Percentiles rank a stretch among this genome's conserved stretches.
Evolutionary conservation across 23 tunicate species (phyloP).

Genomic region (Clavelina lepadiformis): DNA sequence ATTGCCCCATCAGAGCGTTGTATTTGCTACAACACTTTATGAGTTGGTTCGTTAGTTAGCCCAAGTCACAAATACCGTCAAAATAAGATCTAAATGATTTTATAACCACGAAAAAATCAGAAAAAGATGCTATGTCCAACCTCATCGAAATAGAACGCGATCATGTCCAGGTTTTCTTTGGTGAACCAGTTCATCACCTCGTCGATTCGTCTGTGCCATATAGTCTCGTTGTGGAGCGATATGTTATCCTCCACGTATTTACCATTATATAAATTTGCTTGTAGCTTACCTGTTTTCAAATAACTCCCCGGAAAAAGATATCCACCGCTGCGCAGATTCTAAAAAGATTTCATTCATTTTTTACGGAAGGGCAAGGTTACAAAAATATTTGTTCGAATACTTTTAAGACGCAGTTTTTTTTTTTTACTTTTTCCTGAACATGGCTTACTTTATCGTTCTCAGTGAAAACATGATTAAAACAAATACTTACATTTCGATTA

Average conservation of each 20-base stretch:
- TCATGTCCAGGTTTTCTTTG: constrained; percentile 38
- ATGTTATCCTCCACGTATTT: constrained; percentile 4
- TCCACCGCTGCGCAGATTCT: constrained; percentile 67
- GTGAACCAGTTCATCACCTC: constrained; percentile 37
- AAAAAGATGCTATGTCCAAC: constrained; percentile 18
- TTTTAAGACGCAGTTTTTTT: no score
- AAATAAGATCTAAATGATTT: neutral
- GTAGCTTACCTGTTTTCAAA: constrained; percentile 17
- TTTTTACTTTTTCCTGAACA: no score
- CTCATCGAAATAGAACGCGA: constrained; percentile 54
- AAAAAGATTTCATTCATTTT: no score
- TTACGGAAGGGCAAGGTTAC: no score
- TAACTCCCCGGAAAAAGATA: constrained; percentile 51
- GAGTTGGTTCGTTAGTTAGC: no score
- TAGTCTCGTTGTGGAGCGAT: constrained; percentile 38
- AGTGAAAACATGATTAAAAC: no score
- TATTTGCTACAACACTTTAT: no score
- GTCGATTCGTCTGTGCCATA: constrained; percentile 25
- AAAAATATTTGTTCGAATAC: no score
- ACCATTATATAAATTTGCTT: constrained; percentile 19
- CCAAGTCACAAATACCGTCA: neutral
- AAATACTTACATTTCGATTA: no score
- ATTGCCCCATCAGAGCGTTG: no score
- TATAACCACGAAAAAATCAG: neutral
- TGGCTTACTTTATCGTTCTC: no score